Percentiles rank a stretch among this genome's conserved stretches.
phyloP scores from a whole-genome alignment of 2,797 vertebrate species.

The Rhadinocentrus ornatus region DNA sequence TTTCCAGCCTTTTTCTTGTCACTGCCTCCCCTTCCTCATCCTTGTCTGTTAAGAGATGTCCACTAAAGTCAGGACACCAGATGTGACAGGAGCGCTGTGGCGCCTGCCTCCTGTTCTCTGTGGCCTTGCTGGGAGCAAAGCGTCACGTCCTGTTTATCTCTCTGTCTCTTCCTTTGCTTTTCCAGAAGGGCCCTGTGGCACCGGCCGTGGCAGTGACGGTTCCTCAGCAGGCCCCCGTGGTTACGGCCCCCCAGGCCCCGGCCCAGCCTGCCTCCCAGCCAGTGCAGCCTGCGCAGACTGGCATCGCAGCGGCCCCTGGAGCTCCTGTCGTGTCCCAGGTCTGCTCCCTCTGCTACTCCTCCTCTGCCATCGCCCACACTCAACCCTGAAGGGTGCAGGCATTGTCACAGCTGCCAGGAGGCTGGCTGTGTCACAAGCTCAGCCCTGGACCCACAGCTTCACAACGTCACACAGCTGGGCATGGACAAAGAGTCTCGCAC shows the following conservation, averaged over 20 bases:
- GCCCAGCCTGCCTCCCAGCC: conserved; percentile 79
- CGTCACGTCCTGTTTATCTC: conserved; percentile 86
- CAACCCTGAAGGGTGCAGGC: conserved; percentile 48
- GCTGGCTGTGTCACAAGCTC: conserved; percentile 67
- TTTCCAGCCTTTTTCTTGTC: conserved; percentile 50
- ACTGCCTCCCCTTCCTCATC: conserved; percentile 50
- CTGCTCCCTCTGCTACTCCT: conserved; percentile 37
- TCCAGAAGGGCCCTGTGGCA: conserved; percentile 83
- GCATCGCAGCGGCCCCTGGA: conserved; percentile 80
- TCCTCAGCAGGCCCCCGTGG: conserved; percentile 81
- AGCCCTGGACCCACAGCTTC: conserved; percentile 35
- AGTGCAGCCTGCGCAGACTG: conserved; percentile 74
- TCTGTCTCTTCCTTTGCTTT: conserved; percentile 74
- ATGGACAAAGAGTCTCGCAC: conserved; percentile 66
- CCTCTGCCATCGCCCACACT: conserved; percentile 23
- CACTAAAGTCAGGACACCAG: conserved; percentile 75
- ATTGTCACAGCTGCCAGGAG: conserved; percentile 74
- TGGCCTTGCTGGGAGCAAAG: conserved; percentile 83
- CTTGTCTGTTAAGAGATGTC: conserved; percentile 74
- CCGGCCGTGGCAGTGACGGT: conserved; percentile 78
- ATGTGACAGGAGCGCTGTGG: conserved; percentile 81
- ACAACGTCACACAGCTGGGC: conserved; percentile 67
- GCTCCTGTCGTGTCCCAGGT: conserved; percentile 87
- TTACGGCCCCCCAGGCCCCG: conserved; percentile 76
- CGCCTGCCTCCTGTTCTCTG: conserved; percentile 79